These are phyloP conservation scores for Polyommatus iphigenia DNA, from an alignment of 2,888 invertebrate genomes.

Conservation along the genomic window DNA sequence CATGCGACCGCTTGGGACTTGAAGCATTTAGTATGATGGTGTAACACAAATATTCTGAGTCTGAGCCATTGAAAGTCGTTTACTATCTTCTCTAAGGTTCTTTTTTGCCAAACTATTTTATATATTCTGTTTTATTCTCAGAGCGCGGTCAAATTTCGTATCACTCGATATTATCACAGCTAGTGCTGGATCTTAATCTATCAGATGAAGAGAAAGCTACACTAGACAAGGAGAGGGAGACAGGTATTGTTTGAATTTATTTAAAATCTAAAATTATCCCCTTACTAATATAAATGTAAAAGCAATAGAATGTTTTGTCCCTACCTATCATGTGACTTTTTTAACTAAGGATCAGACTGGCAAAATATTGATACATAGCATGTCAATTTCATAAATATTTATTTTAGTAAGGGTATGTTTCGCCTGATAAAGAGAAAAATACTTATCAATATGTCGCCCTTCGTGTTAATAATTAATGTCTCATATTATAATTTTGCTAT, in stretches of 20 bases:
- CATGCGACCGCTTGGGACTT: too few relatives aligned
- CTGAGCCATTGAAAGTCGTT: too few relatives aligned
- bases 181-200: conserved; percentile 82
- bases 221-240: conserved; percentile 71
- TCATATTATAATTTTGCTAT: background rate
- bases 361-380: too few relatives aligned
- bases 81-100: too few relatives aligned
- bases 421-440: background rate
- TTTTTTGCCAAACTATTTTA: background rate
- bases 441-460: background rate
- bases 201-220: conserved; percentile 81
- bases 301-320: too few relatives aligned
- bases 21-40: too few relatives aligned
- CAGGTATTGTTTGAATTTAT: conserved; percentile 53
- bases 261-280: background rate
- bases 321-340: too few relatives aligned
- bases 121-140: conserved; percentile 44
- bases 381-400: too few relatives aligned
- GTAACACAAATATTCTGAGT: too few relatives aligned
- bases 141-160: conserved; percentile 82
- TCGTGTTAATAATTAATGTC: background rate
- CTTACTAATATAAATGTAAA: background rate
- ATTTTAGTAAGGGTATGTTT: background rate
- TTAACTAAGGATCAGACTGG: too few relatives aligned
- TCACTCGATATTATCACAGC: conserved; percentile 77